A percentile compares a stretch with the other conserved stretches of the same genome.
These are phyloP conservation scores for Ectemnius cavifrons DNA, from an alignment of 2,888 invertebrate genomes.

Conservation along the genomic window DNA sequence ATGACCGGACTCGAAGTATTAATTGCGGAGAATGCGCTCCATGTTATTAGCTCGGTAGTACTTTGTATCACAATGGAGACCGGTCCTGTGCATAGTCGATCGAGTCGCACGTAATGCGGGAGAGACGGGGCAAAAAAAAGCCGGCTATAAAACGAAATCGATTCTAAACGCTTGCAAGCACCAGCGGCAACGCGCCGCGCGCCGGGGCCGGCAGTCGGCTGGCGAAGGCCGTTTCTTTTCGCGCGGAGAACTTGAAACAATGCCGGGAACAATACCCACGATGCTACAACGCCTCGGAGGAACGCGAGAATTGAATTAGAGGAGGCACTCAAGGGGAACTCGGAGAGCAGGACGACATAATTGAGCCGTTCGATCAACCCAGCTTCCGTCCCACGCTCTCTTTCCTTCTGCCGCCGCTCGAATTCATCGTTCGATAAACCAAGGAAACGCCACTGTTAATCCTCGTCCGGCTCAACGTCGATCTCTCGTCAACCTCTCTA, in stretches of 20 bases:
- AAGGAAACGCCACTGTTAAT: neutral
- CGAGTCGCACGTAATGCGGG: neutral
- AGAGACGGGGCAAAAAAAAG: conserved; percentile 1
- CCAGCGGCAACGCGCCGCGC: neutral
- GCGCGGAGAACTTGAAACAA: neutral
- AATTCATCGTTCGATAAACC: neutral
- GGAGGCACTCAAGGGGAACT: neutral
- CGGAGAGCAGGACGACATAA: neutral
- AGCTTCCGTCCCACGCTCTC: neutral
- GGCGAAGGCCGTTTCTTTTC: conserved; percentile 7
- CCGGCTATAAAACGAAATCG: conserved; percentile 5
- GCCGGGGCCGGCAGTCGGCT: neutral
- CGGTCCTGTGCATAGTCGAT: neutral
- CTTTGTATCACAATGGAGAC: conserved; percentile 38
- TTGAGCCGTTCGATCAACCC: conserved; percentile 2
- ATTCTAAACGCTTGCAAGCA: conserved; percentile 6
- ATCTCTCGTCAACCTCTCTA: neutral
- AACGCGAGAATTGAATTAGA: conserved; percentile 2
- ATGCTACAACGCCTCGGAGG: neutral
- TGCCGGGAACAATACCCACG: too few species aligned
- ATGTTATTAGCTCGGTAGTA: conserved; percentile 33
- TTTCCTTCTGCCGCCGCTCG: neutral
- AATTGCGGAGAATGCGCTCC: conserved; percentile 30
- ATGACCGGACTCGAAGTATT: conserved; percentile 37
- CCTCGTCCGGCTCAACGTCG: neutral